Conservation (phyloP, 2,888 invertebrate genomes). For the Lithophane ornitopus region DNA sequence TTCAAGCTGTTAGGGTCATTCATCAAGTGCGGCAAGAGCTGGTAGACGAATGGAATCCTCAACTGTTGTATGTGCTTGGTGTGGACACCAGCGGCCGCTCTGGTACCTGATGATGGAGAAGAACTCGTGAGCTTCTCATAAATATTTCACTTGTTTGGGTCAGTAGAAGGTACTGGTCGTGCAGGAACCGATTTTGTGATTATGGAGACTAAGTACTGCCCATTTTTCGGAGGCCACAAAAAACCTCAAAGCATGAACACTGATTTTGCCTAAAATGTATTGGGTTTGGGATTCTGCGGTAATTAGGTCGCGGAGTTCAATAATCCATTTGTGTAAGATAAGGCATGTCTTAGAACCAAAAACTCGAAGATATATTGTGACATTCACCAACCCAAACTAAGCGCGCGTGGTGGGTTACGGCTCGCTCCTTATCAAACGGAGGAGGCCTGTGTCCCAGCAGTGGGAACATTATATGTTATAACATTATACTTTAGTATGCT, state of each 20-base stretch:
- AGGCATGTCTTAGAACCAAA: neutral
- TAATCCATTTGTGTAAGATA: neutral
- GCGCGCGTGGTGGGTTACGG: neutral
- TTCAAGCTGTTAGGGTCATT: slow-evolving; percentile 94
- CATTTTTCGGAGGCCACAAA: neutral
- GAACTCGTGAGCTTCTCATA: neutral
- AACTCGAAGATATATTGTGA: too few species aligned
- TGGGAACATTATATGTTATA: neutral
- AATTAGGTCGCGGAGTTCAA: neutral
- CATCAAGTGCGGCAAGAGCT: slow-evolving; percentile 96
- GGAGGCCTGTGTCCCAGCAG: neutral
- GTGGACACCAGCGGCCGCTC: slow-evolving; percentile 78
- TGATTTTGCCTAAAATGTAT: neutral
- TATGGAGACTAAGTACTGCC: neutral
- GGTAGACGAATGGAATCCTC: slow-evolving; percentile 94
- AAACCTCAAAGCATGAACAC: neutral
- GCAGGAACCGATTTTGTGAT: neutral
- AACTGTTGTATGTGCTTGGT: slow-evolving; percentile 86
- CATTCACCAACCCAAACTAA: neutral
- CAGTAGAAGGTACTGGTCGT: neutral
- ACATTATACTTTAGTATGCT: neutral
- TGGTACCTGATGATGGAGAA: slow-evolving; percentile 67
- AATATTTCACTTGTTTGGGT: neutral
- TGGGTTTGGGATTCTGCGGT: too few species aligned
- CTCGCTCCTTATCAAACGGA: neutral